These are phyloP conservation scores for Drosophila mettleri DNA, from an alignment of 2,888 invertebrate genomes.

Conservation along the genomic window DNA sequence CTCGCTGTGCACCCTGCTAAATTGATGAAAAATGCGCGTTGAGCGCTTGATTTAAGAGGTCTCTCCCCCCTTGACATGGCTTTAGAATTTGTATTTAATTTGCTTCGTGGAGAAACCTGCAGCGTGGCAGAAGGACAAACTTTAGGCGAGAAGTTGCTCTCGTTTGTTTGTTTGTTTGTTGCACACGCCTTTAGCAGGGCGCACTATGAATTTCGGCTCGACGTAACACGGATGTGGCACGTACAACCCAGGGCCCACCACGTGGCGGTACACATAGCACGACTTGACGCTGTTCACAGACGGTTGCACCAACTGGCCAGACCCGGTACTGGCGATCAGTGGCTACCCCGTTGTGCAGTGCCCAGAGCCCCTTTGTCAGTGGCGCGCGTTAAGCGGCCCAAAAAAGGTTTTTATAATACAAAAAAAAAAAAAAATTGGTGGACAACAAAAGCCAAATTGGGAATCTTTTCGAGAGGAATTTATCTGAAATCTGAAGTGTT, in stretches of 20 bases:
- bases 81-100: conserved; percentile 8
- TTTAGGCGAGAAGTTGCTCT: too few species aligned
- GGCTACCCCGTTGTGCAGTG: conserved; percentile 84
- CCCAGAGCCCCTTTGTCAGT: conserved; percentile 83
- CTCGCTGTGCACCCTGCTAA: conserved; percentile 67
- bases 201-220: conserved; percentile 84
- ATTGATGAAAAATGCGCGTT: conserved; percentile 37
- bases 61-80: conserved; percentile 42
- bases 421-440: neutral
- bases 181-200: conserved; percentile 79
- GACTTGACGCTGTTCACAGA: conserved; percentile 83
- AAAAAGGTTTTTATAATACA: conserved; percentile 22
- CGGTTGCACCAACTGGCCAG: conserved; percentile 84
- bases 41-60: conserved; percentile 44
- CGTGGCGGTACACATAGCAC: conserved; percentile 84
- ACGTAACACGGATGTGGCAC: conserved; percentile 80
- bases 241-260: conserved; percentile 84
- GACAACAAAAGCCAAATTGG: conserved; percentile 2
- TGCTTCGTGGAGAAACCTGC: conserved; percentile 76
- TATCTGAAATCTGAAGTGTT: conserved; percentile 48
- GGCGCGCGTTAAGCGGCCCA: too few species aligned
- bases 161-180: too few species aligned
- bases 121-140: conserved; percentile 56
- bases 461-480: too few species aligned
- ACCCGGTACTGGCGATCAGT: conserved; percentile 83